Percentiles rank a stretch among this genome's conserved stretches.
phyloP scores from a whole-genome alignment of 2,113 vertebrate genomes.

The Bettongia penicillata region DNA sequence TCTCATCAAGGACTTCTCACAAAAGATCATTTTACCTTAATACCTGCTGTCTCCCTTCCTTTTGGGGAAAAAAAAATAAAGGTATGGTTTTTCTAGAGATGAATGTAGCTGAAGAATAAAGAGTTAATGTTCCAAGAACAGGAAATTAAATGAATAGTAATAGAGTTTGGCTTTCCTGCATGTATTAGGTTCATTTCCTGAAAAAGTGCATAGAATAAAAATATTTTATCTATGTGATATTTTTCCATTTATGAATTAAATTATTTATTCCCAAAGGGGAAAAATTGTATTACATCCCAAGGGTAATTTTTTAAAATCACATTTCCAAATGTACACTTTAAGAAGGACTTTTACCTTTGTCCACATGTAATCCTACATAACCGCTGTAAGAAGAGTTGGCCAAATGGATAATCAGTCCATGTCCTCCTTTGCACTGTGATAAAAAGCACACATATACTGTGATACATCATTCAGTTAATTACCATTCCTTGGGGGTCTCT shows the following conservation, averaged over 20 bases:
- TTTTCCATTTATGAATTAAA: neutral
- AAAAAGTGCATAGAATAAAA: neutral
- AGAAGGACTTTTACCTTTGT: neutral
- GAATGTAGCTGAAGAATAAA: neutral
- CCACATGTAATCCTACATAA: neutral
- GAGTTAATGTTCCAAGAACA: neutral
- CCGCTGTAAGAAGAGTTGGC: neutral
- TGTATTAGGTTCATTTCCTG: neutral
- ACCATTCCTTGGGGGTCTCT: neutral
- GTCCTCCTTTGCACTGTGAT: neutral
- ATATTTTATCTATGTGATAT: neutral
- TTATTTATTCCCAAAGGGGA: neutral
- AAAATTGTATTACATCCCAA: neutral
- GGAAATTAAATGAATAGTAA: neutral
- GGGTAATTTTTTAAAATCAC: neutral
- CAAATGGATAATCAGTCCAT: neutral
- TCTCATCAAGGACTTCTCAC: neutral
- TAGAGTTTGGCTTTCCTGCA: neutral
- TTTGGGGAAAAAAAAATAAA: neutral
- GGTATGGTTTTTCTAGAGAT: neutral
- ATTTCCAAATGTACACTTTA: neutral
- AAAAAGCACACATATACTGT: neutral
- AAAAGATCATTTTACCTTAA: neutral
- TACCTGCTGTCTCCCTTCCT: neutral
- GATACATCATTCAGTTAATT: neutral